These are phyloP conservation scores for Hemiprocne comata DNA, from an alignment of 2,113 vertebrate species.

Conservation along the genomic window DNA sequence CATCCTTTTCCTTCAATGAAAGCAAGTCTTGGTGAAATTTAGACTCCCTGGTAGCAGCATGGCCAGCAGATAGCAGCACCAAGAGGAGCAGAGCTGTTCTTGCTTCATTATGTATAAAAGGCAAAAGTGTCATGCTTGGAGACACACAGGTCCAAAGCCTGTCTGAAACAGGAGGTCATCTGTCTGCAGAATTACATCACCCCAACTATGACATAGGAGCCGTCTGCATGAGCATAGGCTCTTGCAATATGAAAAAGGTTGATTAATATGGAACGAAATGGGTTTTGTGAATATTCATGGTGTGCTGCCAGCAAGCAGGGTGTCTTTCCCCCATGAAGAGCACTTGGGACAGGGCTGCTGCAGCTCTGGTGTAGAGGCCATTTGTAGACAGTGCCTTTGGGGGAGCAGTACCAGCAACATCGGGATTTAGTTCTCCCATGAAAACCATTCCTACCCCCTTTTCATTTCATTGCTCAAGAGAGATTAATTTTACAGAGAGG, in stretches of 20 bases:
- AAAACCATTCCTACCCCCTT: background rate
- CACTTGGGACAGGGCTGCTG: background rate
- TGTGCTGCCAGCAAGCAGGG: background rate
- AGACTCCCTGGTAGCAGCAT: background rate
- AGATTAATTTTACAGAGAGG: background rate
- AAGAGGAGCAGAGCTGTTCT: background rate
- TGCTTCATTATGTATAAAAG: accelerated
- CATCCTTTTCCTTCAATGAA: accelerated
- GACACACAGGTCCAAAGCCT: background rate
- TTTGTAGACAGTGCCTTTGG: background rate
- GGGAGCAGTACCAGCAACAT: background rate
- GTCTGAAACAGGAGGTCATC: background rate
- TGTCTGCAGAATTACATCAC: background rate
- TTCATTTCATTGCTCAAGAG: background rate
- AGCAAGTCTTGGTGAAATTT: background rate
- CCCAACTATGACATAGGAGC: background rate
- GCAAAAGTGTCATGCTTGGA: background rate
- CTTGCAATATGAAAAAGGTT: background rate
- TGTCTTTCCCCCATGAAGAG: accelerated
- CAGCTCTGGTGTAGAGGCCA: too few species aligned
- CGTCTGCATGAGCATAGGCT: accelerated
- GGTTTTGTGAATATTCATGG: accelerated
- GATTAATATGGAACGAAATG: background rate
- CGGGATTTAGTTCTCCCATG: background rate
- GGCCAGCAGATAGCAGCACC: background rate